Evolutionary conservation across 2,888 invertebrate species (phyloP), one percentile per base, ranked within the genome.

Genomic region (Tanypteryx hageni): DNA sequence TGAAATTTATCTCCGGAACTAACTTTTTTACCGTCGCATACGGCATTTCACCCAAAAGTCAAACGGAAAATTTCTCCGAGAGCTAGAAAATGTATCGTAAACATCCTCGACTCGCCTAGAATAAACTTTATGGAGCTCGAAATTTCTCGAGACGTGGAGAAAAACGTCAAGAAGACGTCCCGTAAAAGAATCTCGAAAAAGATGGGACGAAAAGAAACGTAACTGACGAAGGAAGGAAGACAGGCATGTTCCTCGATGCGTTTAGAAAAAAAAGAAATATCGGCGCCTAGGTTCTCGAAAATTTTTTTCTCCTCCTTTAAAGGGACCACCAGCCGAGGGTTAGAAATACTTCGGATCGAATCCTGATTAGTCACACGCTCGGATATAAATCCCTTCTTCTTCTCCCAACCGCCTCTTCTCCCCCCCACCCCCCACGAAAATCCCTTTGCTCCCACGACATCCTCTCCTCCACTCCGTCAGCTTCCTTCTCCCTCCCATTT

Each of bases 321-420:
- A 44, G 44, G 89, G 89, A 89, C 89, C 89, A 89, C 89, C 89
- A 64, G 89, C 89, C 44, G 89, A 89, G 89, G 68, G 89, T 76
- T 76, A 22, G 76, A 76, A 76, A 76, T 76, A 76, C 89, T 44
- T 64, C 89, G 89, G 61, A 89, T 89, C 89, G 89, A 89, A 89
- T 64, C 89, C 89, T 68, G 89, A 89, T 89, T 89, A 64, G 89
- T 89, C 89, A 89, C 89, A 89, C 89, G 44, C 64, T 64, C 44
- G 61, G 18, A 31, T 31, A 57, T 61, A 56, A 64, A 86, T 56
- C 86, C 61, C 61, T 59, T 14, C 13, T 18, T 27, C 10, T 27
- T 22, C 84, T n/a, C 8, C 18, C 4, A 16, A 16, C n/a, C 16
- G 44, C 57, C 76, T 82, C 11, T 82, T 31, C 14, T 31, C 31